These are phyloP conservation scores for Eupithecia exiguata DNA, from an alignment of 2,888 invertebrate genomes.

Conservation along the genomic window DNA sequence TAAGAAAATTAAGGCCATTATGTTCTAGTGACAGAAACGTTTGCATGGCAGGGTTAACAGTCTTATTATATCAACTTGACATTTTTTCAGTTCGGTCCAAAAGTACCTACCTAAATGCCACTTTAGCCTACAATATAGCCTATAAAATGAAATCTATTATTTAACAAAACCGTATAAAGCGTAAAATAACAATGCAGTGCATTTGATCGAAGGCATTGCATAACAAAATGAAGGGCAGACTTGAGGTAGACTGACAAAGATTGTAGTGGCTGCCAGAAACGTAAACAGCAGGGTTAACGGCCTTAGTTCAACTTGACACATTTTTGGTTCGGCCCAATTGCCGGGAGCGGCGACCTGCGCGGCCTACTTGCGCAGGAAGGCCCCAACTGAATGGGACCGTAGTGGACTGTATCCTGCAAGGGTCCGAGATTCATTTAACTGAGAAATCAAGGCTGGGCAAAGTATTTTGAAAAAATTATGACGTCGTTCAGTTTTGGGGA, in stretches of 20 bases:
- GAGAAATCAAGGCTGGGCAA: not conserved
- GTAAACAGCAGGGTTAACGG: constrained; percentile 75
- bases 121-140: not conserved
- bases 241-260: constrained; percentile 47
- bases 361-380: constrained; percentile 73
- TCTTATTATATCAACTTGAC: constrained; percentile 1
- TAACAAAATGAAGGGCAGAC: constrained; percentile 20
- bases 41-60: not conserved
- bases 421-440: not conserved
- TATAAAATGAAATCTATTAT: not conserved
- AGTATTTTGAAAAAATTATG: not conserved
- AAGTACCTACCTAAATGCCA: not conserved
- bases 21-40: not conserved
- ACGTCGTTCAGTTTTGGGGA: not conserved
- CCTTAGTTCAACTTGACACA: constrained; percentile 82
- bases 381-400: constrained; percentile 44
- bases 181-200: constrained; percentile 22
- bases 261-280: constrained; percentile 61
- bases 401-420: constrained; percentile 26
- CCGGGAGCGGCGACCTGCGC: constrained; percentile 74
- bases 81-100: not conserved
- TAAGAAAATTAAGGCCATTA: not conserved
- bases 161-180: not conserved
- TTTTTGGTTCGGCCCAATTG: constrained; percentile 79
- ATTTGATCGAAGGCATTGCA: constrained; percentile 13